These are phyloP conservation scores for Cariama cristata DNA, from an alignment of 2,113 vertebrate genomes.

Conservation along the genomic window DNA sequence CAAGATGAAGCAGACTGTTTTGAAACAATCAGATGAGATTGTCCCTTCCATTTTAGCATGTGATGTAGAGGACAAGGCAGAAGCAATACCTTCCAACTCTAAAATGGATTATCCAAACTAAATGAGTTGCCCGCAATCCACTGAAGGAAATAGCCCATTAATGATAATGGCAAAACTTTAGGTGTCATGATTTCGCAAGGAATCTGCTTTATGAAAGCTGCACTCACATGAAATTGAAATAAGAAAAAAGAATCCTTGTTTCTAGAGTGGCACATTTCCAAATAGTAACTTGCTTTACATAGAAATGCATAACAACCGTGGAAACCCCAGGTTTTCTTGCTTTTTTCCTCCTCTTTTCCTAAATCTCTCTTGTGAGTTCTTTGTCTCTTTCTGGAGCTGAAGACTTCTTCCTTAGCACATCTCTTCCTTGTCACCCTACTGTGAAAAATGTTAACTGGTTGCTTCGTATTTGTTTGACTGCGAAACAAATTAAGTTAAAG, in stretches of 20 bases:
- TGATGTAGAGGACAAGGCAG: background rate
- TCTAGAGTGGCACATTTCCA: background rate
- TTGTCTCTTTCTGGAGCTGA: background rate
- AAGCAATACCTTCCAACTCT: background rate
- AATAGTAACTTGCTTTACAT: background rate
- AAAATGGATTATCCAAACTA: background rate
- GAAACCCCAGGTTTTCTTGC: background rate
- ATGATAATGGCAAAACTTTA: background rate
- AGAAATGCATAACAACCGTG: background rate
- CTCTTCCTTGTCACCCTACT: background rate
- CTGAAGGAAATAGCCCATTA: background rate
- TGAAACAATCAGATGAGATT: background rate
- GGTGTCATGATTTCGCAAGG: background rate
- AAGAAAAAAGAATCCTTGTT: background rate
- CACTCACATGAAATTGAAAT: background rate
- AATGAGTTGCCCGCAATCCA: background rate
- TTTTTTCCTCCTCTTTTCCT: background rate
- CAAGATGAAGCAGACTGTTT: background rate
- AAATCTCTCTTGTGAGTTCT: background rate
- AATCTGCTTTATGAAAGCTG: background rate
- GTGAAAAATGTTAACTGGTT: background rate
- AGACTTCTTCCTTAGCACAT: fast-evolving
- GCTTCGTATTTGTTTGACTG: background rate
- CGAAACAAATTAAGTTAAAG: slow-evolving; percentile 31
- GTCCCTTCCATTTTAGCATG: background rate